Base-by-base conservation (phyloP, 2,797 vertebrate species). In the Microctenopoma lineatum region DNA sequence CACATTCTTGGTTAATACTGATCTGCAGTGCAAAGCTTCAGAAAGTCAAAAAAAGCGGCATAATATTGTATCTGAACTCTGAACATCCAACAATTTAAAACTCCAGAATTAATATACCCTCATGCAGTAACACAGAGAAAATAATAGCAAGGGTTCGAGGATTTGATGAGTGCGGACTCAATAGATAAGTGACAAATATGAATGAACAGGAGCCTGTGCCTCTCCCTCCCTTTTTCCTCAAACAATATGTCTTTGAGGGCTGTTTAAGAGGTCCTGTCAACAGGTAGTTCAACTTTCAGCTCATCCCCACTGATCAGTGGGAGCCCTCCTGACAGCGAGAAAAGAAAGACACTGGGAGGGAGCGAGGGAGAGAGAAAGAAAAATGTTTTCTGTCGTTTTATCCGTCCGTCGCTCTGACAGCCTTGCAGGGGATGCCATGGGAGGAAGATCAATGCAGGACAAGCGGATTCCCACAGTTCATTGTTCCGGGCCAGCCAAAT, bases 231-330 rank as follows among this genome's bases (percentile, higher is more conserved):
- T 34, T 34, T 64, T 54, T 80, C 84, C 84, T 76, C 79, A 74
- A 91, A 96, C 95, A 95, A 93, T 94, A 93, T 92, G 92, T 94
- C 94, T 95, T 94, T 95, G 95, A 95, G 91, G 90, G 91, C 73
- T 91, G 91, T 92, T 93, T 95, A 93, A 94, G 94, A 94, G 92
- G 91, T 92, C 92, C 92, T 95, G 95, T 95, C 95, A 95, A 94
- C 89, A 94, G 93, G 93, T 94, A 93, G 93, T 95, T 95, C 94
- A 81, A 89, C 93, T 96, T 93, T 95, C 92, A 91, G 92, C 93
- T 94, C 92, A 86, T 87, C 91, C 75, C 92, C 70, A 69, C 90
- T 84, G 91, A 92, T 87, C 90, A 89, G 79, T 44, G 60, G 76
- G 83, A 83, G 85, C 86, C 87, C 85, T 80, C 86, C 83, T 86